A percentile compares a stretch with the other conserved stretches of the same genome.
phyloP scores from a whole-genome alignment of 2,113 vertebrate species.

The Hepsetus odoe region DNA sequence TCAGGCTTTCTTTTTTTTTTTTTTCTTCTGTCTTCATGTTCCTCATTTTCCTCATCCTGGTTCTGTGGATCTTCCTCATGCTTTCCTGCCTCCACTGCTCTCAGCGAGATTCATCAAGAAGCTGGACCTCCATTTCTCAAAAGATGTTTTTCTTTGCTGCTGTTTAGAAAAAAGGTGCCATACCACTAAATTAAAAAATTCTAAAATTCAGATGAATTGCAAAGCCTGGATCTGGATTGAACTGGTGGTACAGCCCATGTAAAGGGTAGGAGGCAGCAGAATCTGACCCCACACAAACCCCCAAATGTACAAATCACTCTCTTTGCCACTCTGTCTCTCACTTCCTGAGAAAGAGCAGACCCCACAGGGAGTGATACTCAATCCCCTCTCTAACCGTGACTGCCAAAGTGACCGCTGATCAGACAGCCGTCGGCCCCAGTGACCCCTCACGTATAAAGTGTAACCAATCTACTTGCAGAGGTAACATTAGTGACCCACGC shows the following conservation, averaged over 20 bases:
- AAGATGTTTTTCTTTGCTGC: background rate
- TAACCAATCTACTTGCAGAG: background rate
- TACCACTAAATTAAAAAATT: background rate
- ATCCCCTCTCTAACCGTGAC: conserved; percentile 7
- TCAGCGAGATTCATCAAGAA: too few relatives aligned
- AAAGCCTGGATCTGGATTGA: background rate
- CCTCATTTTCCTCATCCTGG: too few relatives aligned
- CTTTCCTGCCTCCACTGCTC: too few relatives aligned
- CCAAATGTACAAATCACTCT: background rate
- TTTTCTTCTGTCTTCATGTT: too few relatives aligned
- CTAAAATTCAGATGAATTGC: background rate
- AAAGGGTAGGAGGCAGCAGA: background rate
- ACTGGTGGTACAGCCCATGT: background rate
- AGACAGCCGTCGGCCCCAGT: background rate
- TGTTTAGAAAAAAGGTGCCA: too few relatives aligned
- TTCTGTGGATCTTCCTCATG: too few relatives aligned
- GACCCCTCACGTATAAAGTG: conserved; percentile 7
- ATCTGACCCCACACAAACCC: background rate
- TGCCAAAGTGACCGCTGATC: background rate
- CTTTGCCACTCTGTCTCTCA: background rate
- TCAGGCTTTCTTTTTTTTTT: too few relatives aligned
- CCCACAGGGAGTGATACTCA: background rate
- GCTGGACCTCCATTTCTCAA: background rate
- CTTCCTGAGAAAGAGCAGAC: background rate
- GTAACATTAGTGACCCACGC: background rate